Conservation (phyloP, 37 sponge, comb jelly and placozoan genomes). For the Crambe crambe region DNA sequence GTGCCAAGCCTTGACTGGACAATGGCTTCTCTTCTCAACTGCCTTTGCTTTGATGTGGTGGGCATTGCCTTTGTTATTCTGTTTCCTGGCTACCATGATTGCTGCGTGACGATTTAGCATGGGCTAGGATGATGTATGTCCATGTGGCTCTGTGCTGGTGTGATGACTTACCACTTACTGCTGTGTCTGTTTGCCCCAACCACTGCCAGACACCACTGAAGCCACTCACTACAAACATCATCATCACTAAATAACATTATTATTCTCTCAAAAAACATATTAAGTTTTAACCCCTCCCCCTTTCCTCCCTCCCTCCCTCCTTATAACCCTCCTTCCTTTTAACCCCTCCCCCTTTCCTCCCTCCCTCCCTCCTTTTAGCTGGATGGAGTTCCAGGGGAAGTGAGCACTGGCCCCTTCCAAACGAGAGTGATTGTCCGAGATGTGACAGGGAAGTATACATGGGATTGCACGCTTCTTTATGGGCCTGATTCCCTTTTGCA, state of each 20-base stretch:
- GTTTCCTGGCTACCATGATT: background rate
- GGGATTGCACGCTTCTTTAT: conserved; percentile 73
- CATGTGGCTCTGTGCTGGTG: background rate
- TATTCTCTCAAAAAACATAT: too few relatives aligned
- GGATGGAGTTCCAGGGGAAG: conserved; percentile 33
- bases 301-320: too few relatives aligned
- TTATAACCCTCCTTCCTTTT: too few relatives aligned
- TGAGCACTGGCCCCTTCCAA: conserved; percentile 38
- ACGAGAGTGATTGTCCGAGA: conserved; percentile 75
- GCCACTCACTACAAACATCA: background rate
- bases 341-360: too few relatives aligned
- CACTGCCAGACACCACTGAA: conserved; percentile 7
- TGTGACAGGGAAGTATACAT: conserved; percentile 77
- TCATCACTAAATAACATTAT: background rate
- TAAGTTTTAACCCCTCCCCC: background rate
- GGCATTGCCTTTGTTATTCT: background rate
- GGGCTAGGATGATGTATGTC: background rate
- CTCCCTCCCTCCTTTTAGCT: conserved; percentile 17
- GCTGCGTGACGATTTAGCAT: background rate
- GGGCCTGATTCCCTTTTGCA: conserved; percentile 22
- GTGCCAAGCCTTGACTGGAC: background rate
- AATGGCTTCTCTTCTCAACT: background rate
- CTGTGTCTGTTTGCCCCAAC: background rate
- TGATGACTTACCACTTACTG: conserved; percentile 1
- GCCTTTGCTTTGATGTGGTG: conserved; percentile 6